These are phyloP conservation scores for Atherinosoma microstoma DNA, from an alignment of 2,797 vertebrate genomes.

Conservation along the genomic window DNA sequence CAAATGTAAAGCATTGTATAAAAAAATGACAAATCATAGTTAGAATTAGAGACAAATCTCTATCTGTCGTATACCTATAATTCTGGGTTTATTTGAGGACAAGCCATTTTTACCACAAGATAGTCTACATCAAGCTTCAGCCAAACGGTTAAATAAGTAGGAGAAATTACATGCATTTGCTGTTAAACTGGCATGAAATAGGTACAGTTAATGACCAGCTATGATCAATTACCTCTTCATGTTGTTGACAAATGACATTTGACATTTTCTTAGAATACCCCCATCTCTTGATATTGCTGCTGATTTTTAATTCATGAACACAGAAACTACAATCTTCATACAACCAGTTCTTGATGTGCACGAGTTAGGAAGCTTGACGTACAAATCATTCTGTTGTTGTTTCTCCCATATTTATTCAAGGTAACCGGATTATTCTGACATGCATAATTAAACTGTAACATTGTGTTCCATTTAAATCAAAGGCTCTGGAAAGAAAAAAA, in stretches of 20 bases:
- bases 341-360: background rate
- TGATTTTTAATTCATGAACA: background rate
- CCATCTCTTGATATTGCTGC: background rate
- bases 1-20: too few relatives aligned
- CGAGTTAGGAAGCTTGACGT: background rate
- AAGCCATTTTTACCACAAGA: too few relatives aligned
- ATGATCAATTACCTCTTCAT: background rate
- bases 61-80: too few relatives aligned
- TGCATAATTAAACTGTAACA: slow-evolving; percentile 17
- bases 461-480: background rate
- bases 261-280: background rate
- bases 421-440: background rate
- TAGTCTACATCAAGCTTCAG: too few relatives aligned
- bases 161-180: background rate
- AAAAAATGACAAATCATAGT: too few relatives aligned
- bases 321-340: background rate
- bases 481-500: background rate
- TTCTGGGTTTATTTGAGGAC: too few relatives aligned
- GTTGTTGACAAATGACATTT: background rate
- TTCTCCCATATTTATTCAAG: background rate
- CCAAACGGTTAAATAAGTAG: too few relatives aligned
- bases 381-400: background rate
- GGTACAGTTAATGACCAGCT: background rate
- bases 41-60: too few relatives aligned
- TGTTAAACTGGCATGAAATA: background rate